Conservation (phyloP, 2,113 vertebrate species). For the Indicator maculatus region DNA sequence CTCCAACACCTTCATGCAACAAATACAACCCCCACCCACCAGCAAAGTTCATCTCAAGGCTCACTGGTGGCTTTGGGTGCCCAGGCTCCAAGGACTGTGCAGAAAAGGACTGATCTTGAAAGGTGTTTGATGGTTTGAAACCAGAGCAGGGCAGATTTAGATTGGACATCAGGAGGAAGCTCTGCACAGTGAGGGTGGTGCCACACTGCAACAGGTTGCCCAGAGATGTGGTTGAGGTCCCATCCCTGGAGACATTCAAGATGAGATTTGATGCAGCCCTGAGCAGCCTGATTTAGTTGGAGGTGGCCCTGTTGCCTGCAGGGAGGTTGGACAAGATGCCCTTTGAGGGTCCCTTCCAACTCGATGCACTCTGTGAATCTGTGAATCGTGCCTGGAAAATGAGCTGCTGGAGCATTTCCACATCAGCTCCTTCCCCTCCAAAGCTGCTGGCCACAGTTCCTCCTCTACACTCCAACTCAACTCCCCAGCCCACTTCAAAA, state of each 20-base stretch:
- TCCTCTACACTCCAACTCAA: fast-evolving
- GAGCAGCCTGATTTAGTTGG: too few species aligned
- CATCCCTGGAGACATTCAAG: too few species aligned
- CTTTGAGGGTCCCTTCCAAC: too few species aligned
- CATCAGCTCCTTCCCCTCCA: background rate
- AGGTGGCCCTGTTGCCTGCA: too few species aligned
- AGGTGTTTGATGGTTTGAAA: fast-evolving
- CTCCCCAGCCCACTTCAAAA: background rate
- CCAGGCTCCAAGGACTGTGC: background rate
- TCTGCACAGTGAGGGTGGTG: too few species aligned
- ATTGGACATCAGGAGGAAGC: too few species aligned
- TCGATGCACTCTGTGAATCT: too few species aligned
- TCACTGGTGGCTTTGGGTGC: background rate
- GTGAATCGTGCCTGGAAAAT: background rate
- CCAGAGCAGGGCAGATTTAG: too few species aligned
- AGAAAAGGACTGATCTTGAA: background rate
- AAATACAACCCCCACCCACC: fast-evolving
- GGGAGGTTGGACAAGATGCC: too few species aligned
- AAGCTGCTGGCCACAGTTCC: background rate
- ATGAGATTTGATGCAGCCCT: too few species aligned
- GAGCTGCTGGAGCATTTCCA: background rate
- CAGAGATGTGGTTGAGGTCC: too few species aligned
- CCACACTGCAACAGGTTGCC: too few species aligned
- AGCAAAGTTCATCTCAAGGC: background rate
- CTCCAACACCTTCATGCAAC: background rate